Conservation (phyloP, 1,140 invertebrate species). For the Aphidius ervi region DNA sequence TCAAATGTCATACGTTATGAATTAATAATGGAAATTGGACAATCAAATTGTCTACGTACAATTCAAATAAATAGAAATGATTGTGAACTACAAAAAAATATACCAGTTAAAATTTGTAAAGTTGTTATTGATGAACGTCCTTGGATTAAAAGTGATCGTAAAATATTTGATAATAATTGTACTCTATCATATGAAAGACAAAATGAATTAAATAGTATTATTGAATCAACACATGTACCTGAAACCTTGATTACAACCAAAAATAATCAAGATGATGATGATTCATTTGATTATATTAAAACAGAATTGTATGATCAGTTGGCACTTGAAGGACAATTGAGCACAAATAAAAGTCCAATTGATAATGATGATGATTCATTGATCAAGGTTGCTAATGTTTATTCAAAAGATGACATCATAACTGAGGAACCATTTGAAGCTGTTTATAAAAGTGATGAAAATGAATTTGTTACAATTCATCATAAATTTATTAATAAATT, state of each 20-base stretch:
- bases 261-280: slow-evolving; percentile 21
- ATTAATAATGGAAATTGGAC: slow-evolving; percentile 40
- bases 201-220: slow-evolving; percentile 35
- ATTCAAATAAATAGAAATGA: slow-evolving; percentile 35
- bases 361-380: slow-evolving; percentile 11
- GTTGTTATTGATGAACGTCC: slow-evolving; percentile 44
- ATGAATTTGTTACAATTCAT: too few species aligned
- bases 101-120: slow-evolving; percentile 37
- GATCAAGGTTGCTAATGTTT: background rate
- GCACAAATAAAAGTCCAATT: slow-evolving; percentile 23
- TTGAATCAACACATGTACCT: slow-evolving; percentile 22
- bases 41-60: slow-evolving; percentile 43
- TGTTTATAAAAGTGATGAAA: slow-evolving; percentile 12
- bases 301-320: slow-evolving; percentile 37
- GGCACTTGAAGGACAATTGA: slow-evolving; percentile 37
- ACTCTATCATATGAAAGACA: slow-evolving; percentile 32
- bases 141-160: slow-evolving; percentile 34
- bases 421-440: slow-evolving; percentile 30
- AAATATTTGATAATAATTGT: slow-evolving; percentile 45
- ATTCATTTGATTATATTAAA: slow-evolving; percentile 9
- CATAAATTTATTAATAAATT: slow-evolving; percentile 38
- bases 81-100: slow-evolving; percentile 36
- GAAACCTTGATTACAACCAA: slow-evolving; percentile 24
- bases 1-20: slow-evolving; percentile 43
- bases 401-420: background rate